Conservation (phyloP, 2,888 invertebrate species). For the Xestia ashworthii region DNA sequence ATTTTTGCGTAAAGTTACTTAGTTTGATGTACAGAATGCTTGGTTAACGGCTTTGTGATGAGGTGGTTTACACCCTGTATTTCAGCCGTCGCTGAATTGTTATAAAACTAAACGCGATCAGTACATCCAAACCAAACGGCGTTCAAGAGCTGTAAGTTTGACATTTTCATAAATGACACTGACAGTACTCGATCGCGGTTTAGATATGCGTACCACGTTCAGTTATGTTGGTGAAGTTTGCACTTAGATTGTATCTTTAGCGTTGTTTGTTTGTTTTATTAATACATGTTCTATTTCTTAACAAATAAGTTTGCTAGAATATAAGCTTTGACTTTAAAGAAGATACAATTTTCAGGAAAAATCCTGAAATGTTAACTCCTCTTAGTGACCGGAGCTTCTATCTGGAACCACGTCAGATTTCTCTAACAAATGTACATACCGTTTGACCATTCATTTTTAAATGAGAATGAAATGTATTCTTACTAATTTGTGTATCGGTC, state of each 20-base stretch:
- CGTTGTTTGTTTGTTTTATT: neutral
- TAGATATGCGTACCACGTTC: neutral
- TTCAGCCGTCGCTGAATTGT: neutral
- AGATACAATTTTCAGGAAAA: neutral
- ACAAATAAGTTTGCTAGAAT: neutral
- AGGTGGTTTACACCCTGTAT: too few species aligned
- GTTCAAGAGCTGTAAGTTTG: neutral
- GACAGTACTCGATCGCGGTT: neutral
- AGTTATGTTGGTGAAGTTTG: neutral
- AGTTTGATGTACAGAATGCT: too few species aligned
- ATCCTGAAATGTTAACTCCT: neutral
- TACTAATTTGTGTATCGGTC: neutral
- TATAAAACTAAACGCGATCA: neutral
- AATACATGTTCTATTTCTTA: neutral
- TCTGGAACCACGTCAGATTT: conserved; percentile 9
- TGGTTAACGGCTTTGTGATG: too few species aligned
- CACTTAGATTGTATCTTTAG: neutral
- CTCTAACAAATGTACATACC: neutral
- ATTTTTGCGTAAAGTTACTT: too few species aligned
- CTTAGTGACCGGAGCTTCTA: neutral
- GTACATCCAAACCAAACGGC: neutral
- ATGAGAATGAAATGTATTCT: conserved; percentile 18
- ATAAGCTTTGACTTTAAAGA: neutral
- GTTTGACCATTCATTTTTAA: conserved; percentile 34
- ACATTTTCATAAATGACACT: neutral